These are phyloP conservation scores for Amazona vittata DNA, from an alignment of 2,113 vertebrate species.

Conservation along the genomic window DNA sequence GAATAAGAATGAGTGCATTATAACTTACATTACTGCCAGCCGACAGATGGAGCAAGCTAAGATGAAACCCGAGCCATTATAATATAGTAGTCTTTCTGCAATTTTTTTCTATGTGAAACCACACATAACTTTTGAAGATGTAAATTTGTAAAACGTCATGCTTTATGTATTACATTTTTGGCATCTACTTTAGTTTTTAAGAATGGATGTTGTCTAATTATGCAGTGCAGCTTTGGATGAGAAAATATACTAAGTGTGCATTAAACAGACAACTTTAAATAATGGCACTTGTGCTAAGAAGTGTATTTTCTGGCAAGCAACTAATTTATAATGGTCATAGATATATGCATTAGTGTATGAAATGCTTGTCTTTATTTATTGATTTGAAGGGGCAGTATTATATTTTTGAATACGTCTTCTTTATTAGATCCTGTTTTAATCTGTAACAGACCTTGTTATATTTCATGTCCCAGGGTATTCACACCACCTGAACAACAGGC, in stretches of 20 bases:
- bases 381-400: constrained; percentile 81
- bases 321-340: constrained; percentile 87
- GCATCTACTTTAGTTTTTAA: constrained; percentile 83
- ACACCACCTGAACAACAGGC: constrained; percentile 73
- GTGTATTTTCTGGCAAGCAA: constrained; percentile 87
- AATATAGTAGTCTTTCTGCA: constrained; percentile 67
- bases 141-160: constrained; percentile 79
- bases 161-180: constrained; percentile 79
- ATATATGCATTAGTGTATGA: constrained; percentile 87
- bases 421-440: constrained; percentile 78
- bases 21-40: constrained; percentile 52
- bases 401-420: constrained; percentile 80
- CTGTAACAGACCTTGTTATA: constrained; percentile 72
- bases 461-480: constrained; percentile 71
- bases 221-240: constrained; percentile 79
- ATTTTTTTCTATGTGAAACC: constrained; percentile 73
- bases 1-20: constrained; percentile 44
- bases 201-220: constrained; percentile 86
- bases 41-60: constrained; percentile 22
- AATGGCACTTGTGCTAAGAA: constrained; percentile 87
- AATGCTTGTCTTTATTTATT: constrained; percentile 87
- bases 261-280: constrained; percentile 87
- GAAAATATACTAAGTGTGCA: constrained; percentile 86
- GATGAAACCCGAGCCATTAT: constrained; percentile 43
- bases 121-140: constrained; percentile 78